Evolutionary conservation across 2,113 vertebrate species (phyloP).

Genomic region (Morphnarchus princeps): DNA sequence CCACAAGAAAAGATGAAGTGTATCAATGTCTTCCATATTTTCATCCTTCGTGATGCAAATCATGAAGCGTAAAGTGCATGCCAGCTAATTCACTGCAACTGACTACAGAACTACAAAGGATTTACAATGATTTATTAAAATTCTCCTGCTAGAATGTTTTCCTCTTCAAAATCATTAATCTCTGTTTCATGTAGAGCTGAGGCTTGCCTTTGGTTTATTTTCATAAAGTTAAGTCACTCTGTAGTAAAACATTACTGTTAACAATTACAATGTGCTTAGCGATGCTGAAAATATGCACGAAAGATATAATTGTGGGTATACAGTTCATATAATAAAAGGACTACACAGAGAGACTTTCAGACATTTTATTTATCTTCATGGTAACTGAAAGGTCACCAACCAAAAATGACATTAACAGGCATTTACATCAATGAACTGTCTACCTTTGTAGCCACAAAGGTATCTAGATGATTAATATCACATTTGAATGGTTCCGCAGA

Average conservation of each 20-base stretch:
- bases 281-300: neutral
- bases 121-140: slow-evolving; percentile 45
- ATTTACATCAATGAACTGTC: slow-evolving; percentile 11
- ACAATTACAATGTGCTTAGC: slow-evolving; percentile 48
- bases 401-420: slow-evolving; percentile 10
- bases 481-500: neutral
- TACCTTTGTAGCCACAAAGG: neutral
- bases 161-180: slow-evolving; percentile 56
- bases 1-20: neutral
- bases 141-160: slow-evolving; percentile 22
- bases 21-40: neutral
- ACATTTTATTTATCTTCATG: slow-evolving; percentile 53
- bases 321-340: neutral
- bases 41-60: slow-evolving; percentile 22
- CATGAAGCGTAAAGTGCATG: neutral
- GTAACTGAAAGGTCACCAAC: slow-evolving; percentile 28
- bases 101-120: neutral
- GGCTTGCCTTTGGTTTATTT: slow-evolving; percentile 64
- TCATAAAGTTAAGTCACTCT: slow-evolving; percentile 61
- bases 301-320: slow-evolving; percentile 49
- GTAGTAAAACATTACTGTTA: slow-evolving; percentile 53
- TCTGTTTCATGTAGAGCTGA: slow-evolving; percentile 50
- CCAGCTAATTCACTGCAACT: neutral
- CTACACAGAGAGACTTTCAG: neutral
- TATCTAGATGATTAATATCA: neutral